Evolutionary conservation across 2,888 invertebrate species (phyloP).

Genomic region (Villa cingulata): DNA sequence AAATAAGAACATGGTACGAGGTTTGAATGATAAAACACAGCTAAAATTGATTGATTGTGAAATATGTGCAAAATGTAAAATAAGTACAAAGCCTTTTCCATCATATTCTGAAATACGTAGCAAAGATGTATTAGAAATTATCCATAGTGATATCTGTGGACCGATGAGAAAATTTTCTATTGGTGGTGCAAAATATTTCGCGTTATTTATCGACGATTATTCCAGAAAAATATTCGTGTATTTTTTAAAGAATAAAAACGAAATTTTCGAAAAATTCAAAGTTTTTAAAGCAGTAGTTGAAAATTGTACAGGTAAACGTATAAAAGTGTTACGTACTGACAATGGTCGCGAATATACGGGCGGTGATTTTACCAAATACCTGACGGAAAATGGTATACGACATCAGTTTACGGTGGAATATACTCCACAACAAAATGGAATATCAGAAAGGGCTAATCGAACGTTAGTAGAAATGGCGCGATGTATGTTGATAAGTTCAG

Average conservation of each 20-base stretch:
- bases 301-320: slow-evolving; percentile 3
- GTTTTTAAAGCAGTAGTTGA: slow-evolving; percentile 7
- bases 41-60: neutral
- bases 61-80: no score
- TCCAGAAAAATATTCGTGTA: slow-evolving; percentile 7
- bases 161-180: slow-evolving; percentile 7
- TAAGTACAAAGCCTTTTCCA: no score
- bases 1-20: neutral
- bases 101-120: neutral
- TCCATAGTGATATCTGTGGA: neutral
- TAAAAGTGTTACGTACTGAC: slow-evolving; percentile 7
- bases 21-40: neutral
- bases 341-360: slow-evolving; percentile 7
- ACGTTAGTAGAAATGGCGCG: slow-evolving; percentile 15
- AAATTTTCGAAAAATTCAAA: slow-evolving; percentile 2
- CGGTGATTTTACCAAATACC: slow-evolving; percentile 12
- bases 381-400: slow-evolving; percentile 17
- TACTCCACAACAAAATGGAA: slow-evolving; percentile 19
- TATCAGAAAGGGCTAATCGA: slow-evolving; percentile 16
- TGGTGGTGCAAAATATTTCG: slow-evolving; percentile 8
- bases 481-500: slow-evolving; percentile 13
- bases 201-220: slow-evolving; percentile 5
- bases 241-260: slow-evolving; percentile 8
- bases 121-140: neutral
- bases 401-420: slow-evolving; percentile 14